Conservation (phyloP, 1,140 invertebrate genomes). For the Lepidurus apus region DNA sequence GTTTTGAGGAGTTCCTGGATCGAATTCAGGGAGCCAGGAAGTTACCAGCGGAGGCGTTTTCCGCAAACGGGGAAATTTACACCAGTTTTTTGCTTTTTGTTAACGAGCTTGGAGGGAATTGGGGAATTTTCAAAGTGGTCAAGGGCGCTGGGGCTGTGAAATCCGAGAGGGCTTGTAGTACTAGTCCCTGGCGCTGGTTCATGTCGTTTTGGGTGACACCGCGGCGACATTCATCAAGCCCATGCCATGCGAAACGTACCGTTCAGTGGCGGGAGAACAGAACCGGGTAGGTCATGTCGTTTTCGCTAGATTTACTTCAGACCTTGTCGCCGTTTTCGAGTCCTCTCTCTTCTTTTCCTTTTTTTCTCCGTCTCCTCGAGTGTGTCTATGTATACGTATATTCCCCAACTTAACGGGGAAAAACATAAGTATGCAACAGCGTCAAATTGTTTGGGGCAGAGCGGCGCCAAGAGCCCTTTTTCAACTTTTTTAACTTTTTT, state of each 20-base stretch:
- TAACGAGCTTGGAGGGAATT: neutral
- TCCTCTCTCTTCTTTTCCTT: neutral
- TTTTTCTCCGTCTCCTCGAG: neutral
- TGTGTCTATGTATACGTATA: neutral
- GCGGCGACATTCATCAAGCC: neutral
- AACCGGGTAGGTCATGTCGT: neutral
- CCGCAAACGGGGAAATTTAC: neutral
- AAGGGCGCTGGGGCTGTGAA: neutral
- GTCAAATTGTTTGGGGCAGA: conserved; percentile 6
- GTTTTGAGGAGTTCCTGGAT: neutral
- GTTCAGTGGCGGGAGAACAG: neutral
- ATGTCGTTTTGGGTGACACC: neutral
- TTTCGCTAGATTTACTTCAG: conserved; percentile 11
- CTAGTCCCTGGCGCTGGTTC: neutral
- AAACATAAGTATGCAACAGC: conserved; percentile 4
- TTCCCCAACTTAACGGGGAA: neutral
- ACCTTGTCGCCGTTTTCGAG: conserved; percentile 4
- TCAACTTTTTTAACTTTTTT: neutral
- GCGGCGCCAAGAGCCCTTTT: neutral
- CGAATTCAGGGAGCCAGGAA: neutral
- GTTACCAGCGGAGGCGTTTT: neutral
- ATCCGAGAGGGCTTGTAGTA: neutral
- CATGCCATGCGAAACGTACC: neutral
- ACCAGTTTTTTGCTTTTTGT: neutral
- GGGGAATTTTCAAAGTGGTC: neutral